phyloP scores from a whole-genome alignment of 2,888 invertebrate genomes.

The Philonicus albiceps region DNA sequence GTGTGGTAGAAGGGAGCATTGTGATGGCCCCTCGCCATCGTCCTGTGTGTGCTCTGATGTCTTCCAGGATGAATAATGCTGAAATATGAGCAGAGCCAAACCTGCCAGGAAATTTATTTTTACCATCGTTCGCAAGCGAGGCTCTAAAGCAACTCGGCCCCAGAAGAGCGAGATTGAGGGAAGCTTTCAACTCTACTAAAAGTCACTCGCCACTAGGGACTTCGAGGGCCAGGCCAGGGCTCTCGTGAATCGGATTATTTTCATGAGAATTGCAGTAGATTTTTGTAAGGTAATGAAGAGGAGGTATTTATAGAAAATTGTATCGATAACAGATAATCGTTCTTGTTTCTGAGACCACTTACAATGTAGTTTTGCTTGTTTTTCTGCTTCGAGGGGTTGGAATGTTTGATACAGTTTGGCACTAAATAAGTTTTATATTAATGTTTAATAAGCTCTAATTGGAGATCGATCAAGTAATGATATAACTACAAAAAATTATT shows the following conservation, averaged over 20 bases:
- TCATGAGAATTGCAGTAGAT: background rate
- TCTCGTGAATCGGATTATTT: background rate
- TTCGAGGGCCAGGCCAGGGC: background rate
- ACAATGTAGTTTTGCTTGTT: background rate
- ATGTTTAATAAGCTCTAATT: no score
- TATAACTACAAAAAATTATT: no score
- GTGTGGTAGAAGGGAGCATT: background rate
- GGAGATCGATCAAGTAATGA: no score
- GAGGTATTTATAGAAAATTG: background rate
- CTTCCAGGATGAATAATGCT: background rate
- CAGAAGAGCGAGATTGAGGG: background rate
- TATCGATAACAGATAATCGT: background rate
- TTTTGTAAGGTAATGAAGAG: background rate
- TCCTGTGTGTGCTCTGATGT: background rate
- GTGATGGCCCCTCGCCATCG: background rate
- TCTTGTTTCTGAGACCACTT: background rate
- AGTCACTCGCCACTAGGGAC: background rate
- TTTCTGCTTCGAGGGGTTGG: background rate
- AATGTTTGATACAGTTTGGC: no score
- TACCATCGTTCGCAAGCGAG: background rate
- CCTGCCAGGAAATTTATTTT: background rate
- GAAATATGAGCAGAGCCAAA: background rate
- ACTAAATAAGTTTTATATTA: no score
- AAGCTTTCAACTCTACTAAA: background rate
- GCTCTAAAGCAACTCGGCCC: background rate